Evolutionary conservation across 2,113 vertebrate genomes (phyloP).

Genomic region (Marmota monax): DNA sequence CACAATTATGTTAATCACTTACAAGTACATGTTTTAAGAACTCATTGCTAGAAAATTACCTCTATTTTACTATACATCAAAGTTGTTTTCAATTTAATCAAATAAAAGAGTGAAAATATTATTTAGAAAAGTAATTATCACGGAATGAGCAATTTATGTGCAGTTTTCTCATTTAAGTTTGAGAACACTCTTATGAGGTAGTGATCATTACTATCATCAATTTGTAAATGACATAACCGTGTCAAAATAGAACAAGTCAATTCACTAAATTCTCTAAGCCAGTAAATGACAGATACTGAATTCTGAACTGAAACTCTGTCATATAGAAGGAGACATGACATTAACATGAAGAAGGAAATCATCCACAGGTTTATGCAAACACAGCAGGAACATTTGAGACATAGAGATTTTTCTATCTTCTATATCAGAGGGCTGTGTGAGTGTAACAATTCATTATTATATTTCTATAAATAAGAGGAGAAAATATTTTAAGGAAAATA

Average conservation of each 20-base stretch:
- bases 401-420: neutral
- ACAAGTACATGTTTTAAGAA: neutral
- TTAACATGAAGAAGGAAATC: neutral
- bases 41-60: neutral
- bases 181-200: neutral
- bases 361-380: neutral
- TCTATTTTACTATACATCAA: neutral
- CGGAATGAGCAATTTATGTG: neutral
- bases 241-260: neutral
- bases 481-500: neutral
- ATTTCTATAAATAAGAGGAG: neutral
- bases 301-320: neutral
- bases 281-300: neutral
- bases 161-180: neutral
- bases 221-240: neutral
- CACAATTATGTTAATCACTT: neutral
- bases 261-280: too few species aligned
- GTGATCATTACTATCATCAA: neutral
- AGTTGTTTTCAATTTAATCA: neutral
- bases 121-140: neutral
- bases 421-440: neutral
- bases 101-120: neutral
- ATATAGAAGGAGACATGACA: neutral
- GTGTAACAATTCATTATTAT: neutral
- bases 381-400: neutral